A percentile compares a stretch with the other conserved stretches of the same genome.
phyloP scores from a whole-genome alignment of 2,888 invertebrate genomes.

The Bimastos eiseni region DNA sequence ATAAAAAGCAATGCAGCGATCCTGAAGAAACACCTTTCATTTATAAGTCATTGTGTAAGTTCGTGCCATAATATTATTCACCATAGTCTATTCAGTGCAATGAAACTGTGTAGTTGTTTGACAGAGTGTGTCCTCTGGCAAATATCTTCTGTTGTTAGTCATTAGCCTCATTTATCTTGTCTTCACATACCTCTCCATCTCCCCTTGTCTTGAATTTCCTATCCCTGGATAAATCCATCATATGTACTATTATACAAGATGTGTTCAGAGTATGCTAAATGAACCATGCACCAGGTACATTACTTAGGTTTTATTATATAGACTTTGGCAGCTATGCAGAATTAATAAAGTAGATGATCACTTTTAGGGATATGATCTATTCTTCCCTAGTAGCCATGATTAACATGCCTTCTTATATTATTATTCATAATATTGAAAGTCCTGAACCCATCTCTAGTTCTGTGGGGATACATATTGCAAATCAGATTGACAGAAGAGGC shows the following conservation, averaged over 20 bases:
- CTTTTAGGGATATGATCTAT: neutral
- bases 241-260: neutral
- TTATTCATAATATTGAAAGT: no score
- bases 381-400: neutral
- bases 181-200: neutral
- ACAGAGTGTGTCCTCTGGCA: neutral
- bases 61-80: neutral
- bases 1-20: neutral
- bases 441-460: no score
- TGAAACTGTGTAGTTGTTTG: neutral
- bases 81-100: neutral
- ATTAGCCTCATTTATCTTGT: neutral
- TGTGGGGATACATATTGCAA: no score
- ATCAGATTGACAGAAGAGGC: no score
- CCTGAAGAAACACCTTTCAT: constrained; percentile 1
- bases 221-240: neutral
- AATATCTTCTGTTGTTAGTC: neutral
- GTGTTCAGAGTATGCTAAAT: neutral
- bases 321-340: neutral
- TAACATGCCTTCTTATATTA: no score
- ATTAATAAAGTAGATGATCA: neutral
- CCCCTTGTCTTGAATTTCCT: neutral
- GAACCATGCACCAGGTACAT: neutral
- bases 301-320: neutral
- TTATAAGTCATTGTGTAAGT: neutral